Conservation (phyloP, 2,888 invertebrate species). For the Stenichneumon culpator region DNA sequence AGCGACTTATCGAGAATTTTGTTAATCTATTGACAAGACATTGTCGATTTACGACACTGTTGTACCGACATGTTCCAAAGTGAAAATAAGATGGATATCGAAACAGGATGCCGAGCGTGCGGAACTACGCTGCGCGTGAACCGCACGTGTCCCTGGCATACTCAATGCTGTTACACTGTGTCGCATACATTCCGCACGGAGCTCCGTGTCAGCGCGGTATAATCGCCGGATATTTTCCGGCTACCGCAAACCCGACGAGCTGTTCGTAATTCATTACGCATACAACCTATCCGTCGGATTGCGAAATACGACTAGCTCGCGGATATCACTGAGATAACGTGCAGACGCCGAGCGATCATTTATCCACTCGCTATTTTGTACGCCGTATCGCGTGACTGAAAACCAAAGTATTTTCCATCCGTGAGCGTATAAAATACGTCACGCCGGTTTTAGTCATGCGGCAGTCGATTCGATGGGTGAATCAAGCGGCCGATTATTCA, state of each 20-base stretch:
- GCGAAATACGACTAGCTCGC: constrained; percentile 24
- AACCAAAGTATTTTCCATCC: background rate
- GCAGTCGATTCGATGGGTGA: too few relatives aligned
- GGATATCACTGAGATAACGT: constrained; percentile 4
- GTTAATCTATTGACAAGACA: too few relatives aligned
- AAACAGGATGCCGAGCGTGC: constrained; percentile 18
- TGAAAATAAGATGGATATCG: constrained; percentile 12
- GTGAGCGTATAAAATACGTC: too few relatives aligned
- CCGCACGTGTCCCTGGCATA: constrained; percentile 1
- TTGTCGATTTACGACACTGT: too few relatives aligned
- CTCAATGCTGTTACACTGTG: background rate
- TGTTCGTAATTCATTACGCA: constrained; percentile 26
- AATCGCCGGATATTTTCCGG: constrained; percentile 46
- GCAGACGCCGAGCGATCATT: background rate
- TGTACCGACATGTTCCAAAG: background rate
- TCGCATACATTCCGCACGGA: background rate
- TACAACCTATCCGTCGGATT: constrained; percentile 6
- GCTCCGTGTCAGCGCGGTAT: background rate
- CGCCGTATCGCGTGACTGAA: background rate
- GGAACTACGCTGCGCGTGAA: background rate
- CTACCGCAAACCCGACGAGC: constrained; percentile 29
- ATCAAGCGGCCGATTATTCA: too few relatives aligned
- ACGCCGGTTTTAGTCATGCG: too few relatives aligned
- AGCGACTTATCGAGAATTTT: too few relatives aligned
- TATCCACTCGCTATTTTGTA: background rate